Percentiles rank a stretch among this genome's conserved stretches.
Conservation (phyloP, 2,888 invertebrate species). For the Muschampia plurimacula region DNA sequence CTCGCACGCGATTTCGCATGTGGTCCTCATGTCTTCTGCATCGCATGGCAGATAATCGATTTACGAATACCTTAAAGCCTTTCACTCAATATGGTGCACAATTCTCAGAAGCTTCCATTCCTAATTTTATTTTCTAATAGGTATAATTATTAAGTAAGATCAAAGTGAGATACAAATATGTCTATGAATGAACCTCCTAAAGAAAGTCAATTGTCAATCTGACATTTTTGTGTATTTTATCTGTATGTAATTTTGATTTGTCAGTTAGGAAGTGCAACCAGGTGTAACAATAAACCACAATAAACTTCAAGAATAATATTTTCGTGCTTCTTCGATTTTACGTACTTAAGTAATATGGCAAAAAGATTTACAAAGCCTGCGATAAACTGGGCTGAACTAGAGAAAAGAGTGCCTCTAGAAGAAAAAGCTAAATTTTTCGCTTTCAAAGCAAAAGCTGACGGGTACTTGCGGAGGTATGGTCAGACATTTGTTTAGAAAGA, state of each 20-base stretch:
- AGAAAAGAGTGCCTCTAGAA: constrained; percentile 63
- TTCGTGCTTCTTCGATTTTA: background rate
- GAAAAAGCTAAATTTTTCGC: constrained; percentile 63
- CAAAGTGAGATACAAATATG: no score
- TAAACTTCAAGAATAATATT: background rate
- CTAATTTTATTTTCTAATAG: background rate
- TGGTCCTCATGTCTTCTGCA: constrained; percentile 51
- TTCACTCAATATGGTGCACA: constrained; percentile 40
- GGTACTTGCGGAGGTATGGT: constrained; percentile 57
- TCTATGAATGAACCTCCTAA: no score
- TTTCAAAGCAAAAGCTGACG: constrained; percentile 71
- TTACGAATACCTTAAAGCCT: constrained; percentile 56
- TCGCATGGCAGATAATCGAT: constrained; percentile 62
- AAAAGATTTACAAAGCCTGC: constrained; percentile 64
- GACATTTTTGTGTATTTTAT: background rate
- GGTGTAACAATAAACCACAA: no score
- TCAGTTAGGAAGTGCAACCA: no score
- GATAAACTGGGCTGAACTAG: constrained; percentile 69
- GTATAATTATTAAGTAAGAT: background rate
- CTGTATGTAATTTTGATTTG: background rate
- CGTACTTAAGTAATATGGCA: constrained; percentile 53
- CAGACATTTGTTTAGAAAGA: background rate
- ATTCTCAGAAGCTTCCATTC: constrained; percentile 19
- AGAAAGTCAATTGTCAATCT: background rate
- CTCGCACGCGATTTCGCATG: constrained; percentile 68